Evolutionary conservation across 2,888 invertebrate species (phyloP), one percentile per base, ranked within the genome.

Genomic region (Oeneis ivallda): DNA sequence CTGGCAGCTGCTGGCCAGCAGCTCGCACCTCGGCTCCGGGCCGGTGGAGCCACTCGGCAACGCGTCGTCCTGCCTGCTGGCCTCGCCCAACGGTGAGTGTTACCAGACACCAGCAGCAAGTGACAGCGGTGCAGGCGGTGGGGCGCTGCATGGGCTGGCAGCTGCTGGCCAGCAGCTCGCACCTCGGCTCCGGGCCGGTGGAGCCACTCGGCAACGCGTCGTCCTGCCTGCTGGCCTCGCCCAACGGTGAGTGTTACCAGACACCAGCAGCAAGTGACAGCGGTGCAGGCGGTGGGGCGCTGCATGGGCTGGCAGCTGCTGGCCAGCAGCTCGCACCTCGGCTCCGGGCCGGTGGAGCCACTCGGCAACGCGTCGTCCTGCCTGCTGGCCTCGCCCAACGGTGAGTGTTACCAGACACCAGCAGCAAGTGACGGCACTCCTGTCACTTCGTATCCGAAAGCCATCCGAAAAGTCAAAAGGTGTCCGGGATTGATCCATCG

Each of bases 301-400:
- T 96, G 97, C 76, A 98, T 98, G 96, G 98, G 98, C 10, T 99
- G 98, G 98, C n/a, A n/a, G n/a, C n/a, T n/a, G n/a, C n/a, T n/a
- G n/a, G n/a, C n/a, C n/a, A n/a, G n/a, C n/a, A n/a, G n/a, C 97
- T 94, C 96, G 62, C 96, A 97, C 83, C 93, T 98, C 67, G 98
- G 97, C 19, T 94, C 96, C 11, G 98, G 98, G 0, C 95, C 96
- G 39, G 97, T 98, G 0, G 98, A 98, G 82, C 96, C 96, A 0
- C 90, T 98, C 10, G 98, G 98, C 13, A 98, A 98, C 85, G 98
- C 98, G 0, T 97, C 98, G 65, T 97, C 98, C 3, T 97, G 98
- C 80, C 93, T 98, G 59, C 89, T 98, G 56, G 97, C 97, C 0
- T 98, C 98, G 0, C 98, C 98, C 0, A 96, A 95, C 74, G 98